Percentiles rank a stretch among this genome's conserved stretches.
These are phyloP conservation scores for Entomobrya proxima DNA, from an alignment of 2,888 invertebrate genomes.

Conservation along the genomic window DNA sequence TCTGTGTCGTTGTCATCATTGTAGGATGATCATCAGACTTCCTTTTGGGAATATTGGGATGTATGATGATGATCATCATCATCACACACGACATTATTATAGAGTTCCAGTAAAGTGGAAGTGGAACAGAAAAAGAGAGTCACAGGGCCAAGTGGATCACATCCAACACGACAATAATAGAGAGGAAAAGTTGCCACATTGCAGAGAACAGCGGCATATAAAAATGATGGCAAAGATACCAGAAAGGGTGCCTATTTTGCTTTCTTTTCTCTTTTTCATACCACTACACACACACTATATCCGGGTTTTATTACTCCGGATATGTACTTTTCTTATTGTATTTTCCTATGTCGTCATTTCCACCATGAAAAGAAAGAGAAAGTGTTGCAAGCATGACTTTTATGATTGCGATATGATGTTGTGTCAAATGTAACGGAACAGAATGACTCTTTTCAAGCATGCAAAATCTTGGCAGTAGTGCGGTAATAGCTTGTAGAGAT, in stretches of 20 bases:
- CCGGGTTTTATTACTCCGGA: background rate
- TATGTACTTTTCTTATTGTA: background rate
- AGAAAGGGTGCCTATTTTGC: background rate
- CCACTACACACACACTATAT: too few species aligned
- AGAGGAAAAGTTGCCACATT: background rate
- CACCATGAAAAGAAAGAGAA: background rate
- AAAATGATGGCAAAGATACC: background rate
- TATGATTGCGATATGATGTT: background rate
- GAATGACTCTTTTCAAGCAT: background rate
- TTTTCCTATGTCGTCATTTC: conserved; percentile 1
- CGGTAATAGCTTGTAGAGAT: background rate
- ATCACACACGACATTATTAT: background rate
- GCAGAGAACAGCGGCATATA: too few species aligned
- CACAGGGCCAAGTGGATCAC: background rate
- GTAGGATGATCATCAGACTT: background rate
- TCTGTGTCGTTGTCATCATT: background rate
- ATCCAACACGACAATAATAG: background rate
- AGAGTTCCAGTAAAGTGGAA: background rate
- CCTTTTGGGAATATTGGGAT: background rate
- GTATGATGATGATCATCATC: background rate
- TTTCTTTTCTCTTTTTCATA: background rate
- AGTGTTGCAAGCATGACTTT: background rate
- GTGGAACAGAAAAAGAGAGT: background rate
- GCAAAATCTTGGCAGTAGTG: background rate
- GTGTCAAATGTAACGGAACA: background rate